Conservation (phyloP, 2,797 vertebrate species). For the Cephalopachus bancanus region DNA sequence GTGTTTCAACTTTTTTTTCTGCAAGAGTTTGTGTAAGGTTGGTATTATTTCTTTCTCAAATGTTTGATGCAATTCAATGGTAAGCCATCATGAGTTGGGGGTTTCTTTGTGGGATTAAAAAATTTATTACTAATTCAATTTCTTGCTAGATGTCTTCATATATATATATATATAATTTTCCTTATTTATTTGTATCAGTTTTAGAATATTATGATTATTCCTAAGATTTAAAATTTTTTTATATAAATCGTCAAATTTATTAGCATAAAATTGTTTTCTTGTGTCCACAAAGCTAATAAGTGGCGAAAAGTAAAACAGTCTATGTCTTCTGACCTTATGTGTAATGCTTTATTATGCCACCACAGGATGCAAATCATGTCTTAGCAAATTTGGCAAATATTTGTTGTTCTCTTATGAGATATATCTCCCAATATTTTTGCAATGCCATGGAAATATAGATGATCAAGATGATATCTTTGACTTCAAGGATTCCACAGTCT, state of each 20-base stretch:
- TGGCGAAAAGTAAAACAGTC: neutral
- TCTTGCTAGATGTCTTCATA: neutral
- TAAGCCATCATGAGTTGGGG: neutral
- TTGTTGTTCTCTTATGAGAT: neutral
- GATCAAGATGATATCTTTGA: neutral
- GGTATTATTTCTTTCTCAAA: constrained; percentile 3
- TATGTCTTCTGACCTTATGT: neutral
- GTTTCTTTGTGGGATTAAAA: constrained; percentile 46
- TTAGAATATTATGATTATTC: constrained; percentile 24
- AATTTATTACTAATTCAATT: neutral
- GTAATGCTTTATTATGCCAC: neutral
- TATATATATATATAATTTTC: neutral
- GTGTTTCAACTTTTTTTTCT: constrained; percentile 39
- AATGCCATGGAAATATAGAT: constrained; percentile 29
- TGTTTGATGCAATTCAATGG: constrained; percentile 12
- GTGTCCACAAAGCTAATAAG: neutral
- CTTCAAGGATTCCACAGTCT: constrained; percentile 22
- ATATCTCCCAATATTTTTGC: neutral
- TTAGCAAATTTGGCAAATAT: constrained; percentile 38
- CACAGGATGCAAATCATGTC: neutral
- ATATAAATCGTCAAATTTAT: constrained; percentile 39
- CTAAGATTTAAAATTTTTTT: neutral
- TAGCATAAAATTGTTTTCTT: constrained; percentile 19
- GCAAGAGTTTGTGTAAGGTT: neutral
- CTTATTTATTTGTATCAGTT: neutral